Conservation (phyloP, 2,888 invertebrate genomes). For the Amblyjoppa fuscipennis region DNA sequence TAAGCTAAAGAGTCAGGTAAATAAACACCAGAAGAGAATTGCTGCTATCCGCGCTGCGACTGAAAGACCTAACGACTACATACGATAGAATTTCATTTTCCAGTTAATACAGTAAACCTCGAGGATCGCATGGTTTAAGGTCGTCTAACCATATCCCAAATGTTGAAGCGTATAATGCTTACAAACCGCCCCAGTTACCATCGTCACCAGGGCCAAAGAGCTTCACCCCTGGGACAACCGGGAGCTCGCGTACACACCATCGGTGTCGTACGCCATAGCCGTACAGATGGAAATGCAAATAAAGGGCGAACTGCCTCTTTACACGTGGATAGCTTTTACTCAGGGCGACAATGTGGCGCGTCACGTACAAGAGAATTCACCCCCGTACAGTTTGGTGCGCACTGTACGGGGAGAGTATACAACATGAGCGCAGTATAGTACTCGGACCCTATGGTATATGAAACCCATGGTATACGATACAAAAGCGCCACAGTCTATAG, state of each 20-base stretch:
- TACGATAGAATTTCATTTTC: slow-evolving; percentile 32
- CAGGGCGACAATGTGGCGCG: slow-evolving; percentile 73
- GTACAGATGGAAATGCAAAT: slow-evolving; percentile 72
- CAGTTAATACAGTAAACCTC: slow-evolving; percentile 24
- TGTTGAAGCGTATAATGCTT: slow-evolving; percentile 26
- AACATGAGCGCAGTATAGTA: neutral
- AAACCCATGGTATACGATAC: slow-evolving; percentile 24
- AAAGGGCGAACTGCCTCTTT: slow-evolving; percentile 66
- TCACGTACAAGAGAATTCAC: slow-evolving; percentile 67
- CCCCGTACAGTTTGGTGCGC: slow-evolving; percentile 59
- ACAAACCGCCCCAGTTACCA: slow-evolving; percentile 31
- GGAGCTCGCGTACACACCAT: slow-evolving; percentile 2
- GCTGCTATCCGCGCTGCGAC: slow-evolving; percentile 5
- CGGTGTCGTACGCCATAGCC: slow-evolving; percentile 10
- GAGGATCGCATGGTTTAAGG: slow-evolving; percentile 21
- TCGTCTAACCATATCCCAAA: neutral
- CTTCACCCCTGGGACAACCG: slow-evolving; percentile 1
- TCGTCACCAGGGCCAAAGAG: slow-evolving; percentile 38
- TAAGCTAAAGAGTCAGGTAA: neutral
- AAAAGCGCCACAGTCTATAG: slow-evolving; percentile 15
- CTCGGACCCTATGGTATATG: neutral
- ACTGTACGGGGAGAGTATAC: slow-evolving; percentile 10
- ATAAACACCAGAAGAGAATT: neutral
- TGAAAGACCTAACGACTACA: neutral
- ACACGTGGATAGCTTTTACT: slow-evolving; percentile 67